Evolutionary conservation across 92 coral and sea anemone genomes (phyloP).

Genomic region (Umimayanthus kanabou): DNA sequence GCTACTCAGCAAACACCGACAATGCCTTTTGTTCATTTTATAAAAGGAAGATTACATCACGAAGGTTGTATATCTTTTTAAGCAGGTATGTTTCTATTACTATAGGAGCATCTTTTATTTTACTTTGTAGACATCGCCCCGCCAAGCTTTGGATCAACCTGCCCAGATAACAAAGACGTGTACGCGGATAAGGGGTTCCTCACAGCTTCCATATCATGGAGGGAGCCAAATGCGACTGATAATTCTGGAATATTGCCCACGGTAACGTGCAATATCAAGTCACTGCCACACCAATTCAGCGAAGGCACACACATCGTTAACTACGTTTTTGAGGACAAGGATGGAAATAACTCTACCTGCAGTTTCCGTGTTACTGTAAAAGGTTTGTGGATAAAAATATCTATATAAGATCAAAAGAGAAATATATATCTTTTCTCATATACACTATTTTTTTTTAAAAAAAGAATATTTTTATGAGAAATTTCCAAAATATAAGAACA

Average conservation of each 20-base stretch:
- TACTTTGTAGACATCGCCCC: not conserved
- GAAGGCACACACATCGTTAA: not conserved
- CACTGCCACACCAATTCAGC: not conserved
- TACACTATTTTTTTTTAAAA: no score
- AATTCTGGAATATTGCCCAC: not conserved
- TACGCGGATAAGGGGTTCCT: not conserved
- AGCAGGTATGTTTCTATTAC: no score
- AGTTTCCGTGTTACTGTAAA: not conserved
- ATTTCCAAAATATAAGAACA: no score
- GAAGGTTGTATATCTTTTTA: not conserved
- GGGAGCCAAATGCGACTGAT: not conserved
- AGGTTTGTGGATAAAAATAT: not conserved
- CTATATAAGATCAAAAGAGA: no score
- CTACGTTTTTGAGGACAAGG: not conserved
- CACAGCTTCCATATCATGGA: not conserved
- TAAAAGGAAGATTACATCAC: no score
- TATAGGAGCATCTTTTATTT: not conserved
- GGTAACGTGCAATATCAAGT: not conserved
- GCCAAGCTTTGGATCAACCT: not conserved
- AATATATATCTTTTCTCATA: no score
- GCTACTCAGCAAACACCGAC: no score
- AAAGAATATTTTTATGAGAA: no score
- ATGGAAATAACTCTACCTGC: slow-evolving; percentile 6
- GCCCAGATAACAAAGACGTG: not conserved
- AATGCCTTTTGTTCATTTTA: no score